Conservation (phyloP, 2,797 vertebrate species). For the Perodicticus potto region DNA sequence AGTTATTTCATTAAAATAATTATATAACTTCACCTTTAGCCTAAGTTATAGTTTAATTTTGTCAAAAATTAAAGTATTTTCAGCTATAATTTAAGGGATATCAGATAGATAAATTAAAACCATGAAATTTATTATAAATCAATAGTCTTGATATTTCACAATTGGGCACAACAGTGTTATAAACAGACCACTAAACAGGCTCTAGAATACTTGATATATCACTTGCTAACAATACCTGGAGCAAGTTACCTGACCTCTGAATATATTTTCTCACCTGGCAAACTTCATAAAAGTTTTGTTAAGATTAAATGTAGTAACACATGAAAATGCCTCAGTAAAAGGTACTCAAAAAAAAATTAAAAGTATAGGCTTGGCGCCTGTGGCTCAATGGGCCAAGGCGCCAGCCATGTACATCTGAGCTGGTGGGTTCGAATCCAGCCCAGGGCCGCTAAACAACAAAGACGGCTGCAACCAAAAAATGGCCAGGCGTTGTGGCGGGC, state of each 20-base stretch:
- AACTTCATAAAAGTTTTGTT: conserved; percentile 26
- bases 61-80: conserved; percentile 52
- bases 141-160: conserved; percentile 53
- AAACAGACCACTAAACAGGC: conserved; percentile 12
- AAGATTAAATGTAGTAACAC: conserved; percentile 12
- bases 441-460: too few species aligned
- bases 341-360: background rate
- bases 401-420: too few species aligned
- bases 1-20: conserved; percentile 49
- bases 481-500: too few species aligned
- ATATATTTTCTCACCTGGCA: conserved; percentile 55
- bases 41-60: conserved; percentile 56
- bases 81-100: conserved; percentile 53
- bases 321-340: background rate
- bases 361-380: background rate
- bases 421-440: too few species aligned
- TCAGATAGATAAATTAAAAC: conserved; percentile 48
- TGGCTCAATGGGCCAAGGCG: too few species aligned
- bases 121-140: conserved; percentile 56
- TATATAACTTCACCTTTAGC: conserved; percentile 40
- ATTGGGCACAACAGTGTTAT: background rate
- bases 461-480: too few species aligned
- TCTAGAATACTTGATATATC: background rate
- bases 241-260: conserved; percentile 17
- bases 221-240: background rate